Evolutionary conservation across 2,797 vertebrate species (phyloP), one percentile per base, ranked within the genome.

Genomic region (Schizothorax lantsangensis): DNA sequence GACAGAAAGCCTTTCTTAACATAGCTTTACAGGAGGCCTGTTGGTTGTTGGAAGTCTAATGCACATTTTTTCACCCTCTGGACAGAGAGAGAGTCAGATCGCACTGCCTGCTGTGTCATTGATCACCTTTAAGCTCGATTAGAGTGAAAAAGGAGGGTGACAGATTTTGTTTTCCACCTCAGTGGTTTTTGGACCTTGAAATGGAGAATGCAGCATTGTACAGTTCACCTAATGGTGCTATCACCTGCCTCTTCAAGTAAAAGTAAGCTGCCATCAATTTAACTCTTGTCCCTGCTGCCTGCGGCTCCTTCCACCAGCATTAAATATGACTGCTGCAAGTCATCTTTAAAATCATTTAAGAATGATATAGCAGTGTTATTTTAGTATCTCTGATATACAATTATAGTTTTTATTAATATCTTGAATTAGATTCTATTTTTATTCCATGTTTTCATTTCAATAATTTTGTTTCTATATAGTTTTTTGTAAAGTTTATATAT

Each of bases 41-140:
- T 19, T 21, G 17, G 40, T 45, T 78, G 83, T 33, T 78, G 17
- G 52, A 71, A 38, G 57, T 72, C 7, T 49, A 73, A 73, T 15
- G 5, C 30, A 78, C 49, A 36, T 80, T 81, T 57, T 45, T 71
- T 84, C 52, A 45, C 19, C 71, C 78, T 77, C 81, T 78, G 14
- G 30, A 36, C 33, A 26, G 14, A 30, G 6, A 72, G 59, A 75
- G 57, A 45, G 80, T 64, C 47, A 23, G 33, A 85, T 69, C 36
- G 21, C n/a, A 45, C 52, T 86, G 69, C 49, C 68, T 69, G 36
- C 52, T 52, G 8, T 83, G 59, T 59, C 88, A 89, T 88, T 87
- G 85, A 91, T 91, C 87, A 89, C 15, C 21, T 80, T 68, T 68
- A 68, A 74, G 79, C 84, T 72, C 71, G 64, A 88, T 89, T 86